These are phyloP conservation scores for Eurystomus gularis DNA, from an alignment of 2,113 vertebrate genomes.

Conservation along the genomic window DNA sequence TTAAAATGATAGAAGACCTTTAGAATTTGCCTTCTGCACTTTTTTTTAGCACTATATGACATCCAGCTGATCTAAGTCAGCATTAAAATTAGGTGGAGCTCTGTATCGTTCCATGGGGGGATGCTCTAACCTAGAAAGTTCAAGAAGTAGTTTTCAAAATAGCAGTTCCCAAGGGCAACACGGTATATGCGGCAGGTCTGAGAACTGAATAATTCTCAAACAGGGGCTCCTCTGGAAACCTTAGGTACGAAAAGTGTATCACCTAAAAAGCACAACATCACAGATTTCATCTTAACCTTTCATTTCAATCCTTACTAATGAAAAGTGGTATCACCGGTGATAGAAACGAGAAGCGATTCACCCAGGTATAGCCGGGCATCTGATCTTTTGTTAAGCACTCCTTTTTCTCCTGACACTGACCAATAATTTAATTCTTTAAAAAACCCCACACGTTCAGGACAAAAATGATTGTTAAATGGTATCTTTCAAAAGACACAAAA, in stretches of 20 bases:
- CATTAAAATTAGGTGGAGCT: neutral
- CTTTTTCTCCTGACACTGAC: neutral
- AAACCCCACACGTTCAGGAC: neutral
- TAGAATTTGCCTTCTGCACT: neutral
- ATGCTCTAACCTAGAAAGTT: constrained; percentile 20
- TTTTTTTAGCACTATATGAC: neutral
- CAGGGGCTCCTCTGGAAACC: neutral
- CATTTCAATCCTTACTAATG: neutral
- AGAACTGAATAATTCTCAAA: neutral
- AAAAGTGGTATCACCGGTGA: neutral
- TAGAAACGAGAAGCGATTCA: neutral
- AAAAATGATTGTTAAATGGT: accelerated
- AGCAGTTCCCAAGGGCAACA: neutral
- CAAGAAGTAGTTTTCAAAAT: constrained; percentile 3
- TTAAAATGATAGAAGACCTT: neutral
- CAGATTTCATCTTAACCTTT: neutral
- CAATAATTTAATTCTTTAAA: neutral
- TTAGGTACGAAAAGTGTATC: neutral
- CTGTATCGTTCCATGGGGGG: neutral
- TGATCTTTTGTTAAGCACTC: neutral
- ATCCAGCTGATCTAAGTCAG: neutral
- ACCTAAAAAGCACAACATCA: neutral
- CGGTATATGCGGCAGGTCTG: neutral
- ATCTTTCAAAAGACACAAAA: neutral
- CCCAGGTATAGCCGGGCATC: neutral